Evolutionary conservation across 2,888 invertebrate species (phyloP).

Genomic region (Dendrolimus pini): DNA sequence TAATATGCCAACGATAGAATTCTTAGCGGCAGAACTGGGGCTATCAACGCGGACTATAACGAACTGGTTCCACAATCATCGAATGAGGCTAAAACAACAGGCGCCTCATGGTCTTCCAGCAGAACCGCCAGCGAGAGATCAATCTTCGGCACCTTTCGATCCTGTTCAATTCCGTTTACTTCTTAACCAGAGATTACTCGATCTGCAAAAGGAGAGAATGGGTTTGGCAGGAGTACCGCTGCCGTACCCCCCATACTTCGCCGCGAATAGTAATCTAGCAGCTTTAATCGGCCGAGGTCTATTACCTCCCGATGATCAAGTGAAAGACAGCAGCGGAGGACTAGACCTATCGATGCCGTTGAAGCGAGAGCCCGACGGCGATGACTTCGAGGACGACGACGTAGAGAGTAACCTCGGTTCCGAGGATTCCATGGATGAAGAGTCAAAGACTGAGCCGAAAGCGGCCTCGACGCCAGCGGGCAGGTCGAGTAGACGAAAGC

Average conservation of each 20-base stretch:
- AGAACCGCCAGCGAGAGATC: constrained; percentile 85
- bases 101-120: constrained; percentile 87
- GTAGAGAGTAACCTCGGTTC: constrained; percentile 86
- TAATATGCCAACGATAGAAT: constrained; percentile 96
- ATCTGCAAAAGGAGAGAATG: constrained; percentile 90
- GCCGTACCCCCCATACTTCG: constrained; percentile 87
- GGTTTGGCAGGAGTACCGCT: constrained; percentile 86
- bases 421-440: constrained; percentile 78
- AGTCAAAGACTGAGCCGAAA: constrained; percentile 77
- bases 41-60: constrained; percentile 97
- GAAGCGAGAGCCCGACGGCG: constrained; percentile 86
- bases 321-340: constrained; percentile 89
- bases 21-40: constrained; percentile 92
- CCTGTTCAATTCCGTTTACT: constrained; percentile 93
- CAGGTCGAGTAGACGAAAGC: constrained; percentile 87
- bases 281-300: constrained; percentile 84
- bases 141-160: constrained; percentile 87
- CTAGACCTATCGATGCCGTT: constrained; percentile 92
- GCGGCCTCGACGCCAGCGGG: constrained; percentile 64
- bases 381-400: constrained; percentile 89
- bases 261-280: constrained; percentile 84
- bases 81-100: constrained; percentile 97
- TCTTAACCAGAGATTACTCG: constrained; percentile 91
- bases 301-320: constrained; percentile 75
- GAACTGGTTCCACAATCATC: constrained; percentile 99